Evolutionary conservation across 2,113 vertebrate species (phyloP).

Genomic region (Strix uralensis): DNA sequence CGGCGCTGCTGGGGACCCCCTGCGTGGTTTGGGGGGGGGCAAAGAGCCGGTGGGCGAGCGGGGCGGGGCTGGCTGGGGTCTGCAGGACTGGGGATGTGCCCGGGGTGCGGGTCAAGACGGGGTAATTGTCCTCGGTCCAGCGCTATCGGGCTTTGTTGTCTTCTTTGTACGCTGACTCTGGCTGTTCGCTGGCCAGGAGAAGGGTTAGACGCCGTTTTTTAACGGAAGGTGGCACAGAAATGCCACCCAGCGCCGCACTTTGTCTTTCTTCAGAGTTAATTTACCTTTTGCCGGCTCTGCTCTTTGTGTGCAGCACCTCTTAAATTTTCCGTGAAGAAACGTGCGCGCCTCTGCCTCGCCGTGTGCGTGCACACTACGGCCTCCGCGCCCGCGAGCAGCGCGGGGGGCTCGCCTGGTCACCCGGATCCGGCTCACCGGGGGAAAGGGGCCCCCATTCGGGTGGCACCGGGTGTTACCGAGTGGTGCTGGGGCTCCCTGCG

Average conservation of each 20-base stretch:
- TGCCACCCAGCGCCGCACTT: not conserved
- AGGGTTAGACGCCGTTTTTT: not conserved
- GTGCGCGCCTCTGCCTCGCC: not conserved
- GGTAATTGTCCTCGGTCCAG: not conserved
- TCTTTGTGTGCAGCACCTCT: not conserved
- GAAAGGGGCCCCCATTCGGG: fast-evolving
- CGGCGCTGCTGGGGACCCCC: not conserved
- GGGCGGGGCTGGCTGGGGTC: not conserved
- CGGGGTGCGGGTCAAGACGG: not conserved
- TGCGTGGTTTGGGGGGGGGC: not conserved
- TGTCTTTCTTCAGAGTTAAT: not conserved
- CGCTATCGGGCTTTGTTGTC: not conserved
- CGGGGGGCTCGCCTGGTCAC: not conserved
- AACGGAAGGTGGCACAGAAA: not conserved
- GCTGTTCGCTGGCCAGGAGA: not conserved
- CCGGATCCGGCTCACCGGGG: not conserved
- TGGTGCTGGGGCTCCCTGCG: fast-evolving
- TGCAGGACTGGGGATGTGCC: not conserved
- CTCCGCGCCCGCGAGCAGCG: not conserved
- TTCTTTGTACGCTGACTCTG: not conserved
- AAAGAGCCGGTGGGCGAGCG: fast-evolving
- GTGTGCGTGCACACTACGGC: fast-evolving
- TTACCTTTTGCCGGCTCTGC: not conserved
- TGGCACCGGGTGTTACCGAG: not conserved
- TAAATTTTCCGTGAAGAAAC: not conserved